Conservation (phyloP, 2,888 invertebrate species). For the Mantis religiosa region DNA sequence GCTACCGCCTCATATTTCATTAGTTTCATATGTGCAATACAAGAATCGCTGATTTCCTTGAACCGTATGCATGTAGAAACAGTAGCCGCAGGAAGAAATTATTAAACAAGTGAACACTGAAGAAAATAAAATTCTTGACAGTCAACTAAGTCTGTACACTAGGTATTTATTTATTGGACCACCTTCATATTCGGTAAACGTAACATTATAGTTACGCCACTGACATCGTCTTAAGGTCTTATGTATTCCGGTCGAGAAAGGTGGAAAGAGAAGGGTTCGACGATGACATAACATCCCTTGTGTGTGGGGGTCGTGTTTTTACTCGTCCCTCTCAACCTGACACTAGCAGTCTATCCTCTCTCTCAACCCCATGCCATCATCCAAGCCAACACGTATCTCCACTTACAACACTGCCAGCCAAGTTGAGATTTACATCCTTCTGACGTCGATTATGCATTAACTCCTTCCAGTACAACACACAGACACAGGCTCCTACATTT, state of each 20-base stretch:
- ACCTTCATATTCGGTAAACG: too few relatives aligned
- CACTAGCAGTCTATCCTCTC: not conserved
- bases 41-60: too few relatives aligned
- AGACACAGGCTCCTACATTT: not conserved
- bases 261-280: not conserved
- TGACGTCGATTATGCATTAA: not conserved
- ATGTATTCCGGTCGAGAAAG: not conserved
- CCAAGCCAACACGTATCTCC: not conserved
- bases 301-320: not conserved
- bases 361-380: not conserved
- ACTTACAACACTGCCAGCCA: not conserved
- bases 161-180: too few relatives aligned
- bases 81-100: too few relatives aligned
- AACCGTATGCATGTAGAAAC: too few relatives aligned
- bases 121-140: too few relatives aligned
- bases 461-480: not conserved
- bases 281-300: not conserved
- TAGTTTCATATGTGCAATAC: too few relatives aligned
- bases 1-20: too few relatives aligned
- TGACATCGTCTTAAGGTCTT: not conserved
- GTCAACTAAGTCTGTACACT: too few relatives aligned
- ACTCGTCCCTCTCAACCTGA: not conserved
- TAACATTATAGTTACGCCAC: not conserved
- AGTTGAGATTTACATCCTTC: not conserved
- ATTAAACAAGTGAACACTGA: accelerated